These are phyloP conservation scores for Bubo bubo DNA, from an alignment of 2,113 vertebrate genomes.

Conservation along the genomic window DNA sequence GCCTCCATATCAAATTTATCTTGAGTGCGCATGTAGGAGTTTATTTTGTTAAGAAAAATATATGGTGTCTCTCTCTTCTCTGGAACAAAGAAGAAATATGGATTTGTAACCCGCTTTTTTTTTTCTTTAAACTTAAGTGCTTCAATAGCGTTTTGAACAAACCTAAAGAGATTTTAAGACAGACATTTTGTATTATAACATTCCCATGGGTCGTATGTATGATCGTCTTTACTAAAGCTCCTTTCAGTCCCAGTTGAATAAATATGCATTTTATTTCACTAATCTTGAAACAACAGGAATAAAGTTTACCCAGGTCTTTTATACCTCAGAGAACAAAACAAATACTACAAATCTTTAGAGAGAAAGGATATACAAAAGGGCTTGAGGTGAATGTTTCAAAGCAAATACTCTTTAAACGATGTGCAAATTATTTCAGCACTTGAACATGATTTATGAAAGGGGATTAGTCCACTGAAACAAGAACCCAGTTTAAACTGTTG, in stretches of 20 bases:
- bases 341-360: constrained; percentile 85
- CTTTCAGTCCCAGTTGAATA: constrained; percentile 80
- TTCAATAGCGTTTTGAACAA: constrained; percentile 76
- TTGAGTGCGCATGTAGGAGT: constrained; percentile 40
- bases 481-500: constrained; percentile 79
- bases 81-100: constrained; percentile 71
- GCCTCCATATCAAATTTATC: constrained; percentile 34
- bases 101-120: constrained; percentile 48
- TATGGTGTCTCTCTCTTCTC: constrained; percentile 37
- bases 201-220: constrained; percentile 71
- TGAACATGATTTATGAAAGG: constrained; percentile 85
- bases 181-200: constrained; percentile 76
- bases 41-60: constrained; percentile 73
- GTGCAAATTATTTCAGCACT: constrained; percentile 87
- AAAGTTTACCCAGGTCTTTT: constrained; percentile 87
- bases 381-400: constrained; percentile 89
- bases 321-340: constrained; percentile 88
- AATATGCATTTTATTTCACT: constrained; percentile 86
- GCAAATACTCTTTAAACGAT: constrained; percentile 87
- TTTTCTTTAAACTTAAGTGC: constrained; percentile 72
- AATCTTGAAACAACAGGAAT: constrained; percentile 87
- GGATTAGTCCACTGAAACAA: constrained; percentile 84
- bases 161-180: constrained; percentile 80
- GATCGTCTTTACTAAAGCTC: constrained; percentile 81
- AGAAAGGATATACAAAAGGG: constrained; percentile 83